These are phyloP conservation scores for Diachasma alloeum DNA, from an alignment of 1,140 invertebrate species.

Conservation along the genomic window DNA sequence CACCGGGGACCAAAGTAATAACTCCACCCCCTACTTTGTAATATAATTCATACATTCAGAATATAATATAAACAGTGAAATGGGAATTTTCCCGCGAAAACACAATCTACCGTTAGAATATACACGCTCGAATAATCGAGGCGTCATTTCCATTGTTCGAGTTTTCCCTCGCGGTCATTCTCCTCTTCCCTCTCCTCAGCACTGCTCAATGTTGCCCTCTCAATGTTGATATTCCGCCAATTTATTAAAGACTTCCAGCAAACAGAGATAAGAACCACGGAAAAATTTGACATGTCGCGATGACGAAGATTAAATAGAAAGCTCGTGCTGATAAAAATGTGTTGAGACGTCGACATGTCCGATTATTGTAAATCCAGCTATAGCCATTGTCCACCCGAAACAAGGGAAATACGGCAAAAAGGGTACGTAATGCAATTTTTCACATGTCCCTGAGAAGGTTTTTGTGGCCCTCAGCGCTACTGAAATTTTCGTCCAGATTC, in stretches of 20 bases:
- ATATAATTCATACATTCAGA: too few species aligned
- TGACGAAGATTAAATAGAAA: neutral
- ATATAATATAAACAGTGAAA: neutral
- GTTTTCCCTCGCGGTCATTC: slow-evolving; percentile 12
- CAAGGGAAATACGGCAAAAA: neutral
- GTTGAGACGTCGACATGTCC: neutral
- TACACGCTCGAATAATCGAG: neutral
- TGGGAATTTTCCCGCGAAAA: neutral
- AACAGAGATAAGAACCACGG: too few species aligned
- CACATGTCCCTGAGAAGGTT: too few species aligned
- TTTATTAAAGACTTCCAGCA: too few species aligned
- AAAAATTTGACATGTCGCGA: too few species aligned
- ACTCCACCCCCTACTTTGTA: too few species aligned
- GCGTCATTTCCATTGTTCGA: neutral
- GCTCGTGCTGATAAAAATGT: neutral
- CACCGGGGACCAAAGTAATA: too few species aligned
- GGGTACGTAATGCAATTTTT: too few species aligned
- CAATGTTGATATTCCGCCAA: neutral
- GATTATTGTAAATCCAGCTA: neutral
- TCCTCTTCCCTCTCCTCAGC: neutral
- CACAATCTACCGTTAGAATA: neutral
- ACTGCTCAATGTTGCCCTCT: too few species aligned
- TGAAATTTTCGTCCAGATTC: too few species aligned
- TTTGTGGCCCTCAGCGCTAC: too few species aligned
- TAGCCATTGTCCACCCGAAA: slow-evolving; percentile 5